phyloP scores from a whole-genome alignment of 2,113 vertebrate genomes.

The Cynocephalus volans region DNA sequence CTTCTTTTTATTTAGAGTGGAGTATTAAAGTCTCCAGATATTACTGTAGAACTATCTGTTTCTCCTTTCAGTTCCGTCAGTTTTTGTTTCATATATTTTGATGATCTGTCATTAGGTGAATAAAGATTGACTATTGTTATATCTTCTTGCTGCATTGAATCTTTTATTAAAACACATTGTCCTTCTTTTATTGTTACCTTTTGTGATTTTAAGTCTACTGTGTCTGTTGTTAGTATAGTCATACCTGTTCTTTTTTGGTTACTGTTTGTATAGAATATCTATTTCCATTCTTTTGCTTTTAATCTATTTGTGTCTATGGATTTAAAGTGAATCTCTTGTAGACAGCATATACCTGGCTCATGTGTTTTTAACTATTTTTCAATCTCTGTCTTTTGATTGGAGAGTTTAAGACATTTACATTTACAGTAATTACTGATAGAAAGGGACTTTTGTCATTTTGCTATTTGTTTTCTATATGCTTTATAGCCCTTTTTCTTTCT shows the following conservation, averaged over 20 bases:
- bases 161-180: background rate
- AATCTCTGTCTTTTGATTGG: background rate
- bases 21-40: background rate
- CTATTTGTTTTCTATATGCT: background rate
- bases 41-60: background rate
- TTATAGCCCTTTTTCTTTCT: background rate
- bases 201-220: background rate
- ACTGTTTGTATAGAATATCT: background rate
- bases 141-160: background rate
- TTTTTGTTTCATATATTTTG: background rate
- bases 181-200: background rate
- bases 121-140: background rate
- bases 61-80: background rate
- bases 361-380: background rate
- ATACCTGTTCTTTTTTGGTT: background rate
- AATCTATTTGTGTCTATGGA: background rate
- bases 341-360: background rate
- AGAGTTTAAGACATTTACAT: background rate
- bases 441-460: background rate
- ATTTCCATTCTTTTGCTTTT: background rate
- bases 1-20: background rate
- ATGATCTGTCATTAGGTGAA: background rate
- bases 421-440: background rate
- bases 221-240: background rate
- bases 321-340: background rate